Percentiles rank a stretch among this genome's conserved stretches.
These are phyloP conservation scores for Tetrax tetrax DNA, from an alignment of 2,113 vertebrate genomes.

Conservation along the genomic window DNA sequence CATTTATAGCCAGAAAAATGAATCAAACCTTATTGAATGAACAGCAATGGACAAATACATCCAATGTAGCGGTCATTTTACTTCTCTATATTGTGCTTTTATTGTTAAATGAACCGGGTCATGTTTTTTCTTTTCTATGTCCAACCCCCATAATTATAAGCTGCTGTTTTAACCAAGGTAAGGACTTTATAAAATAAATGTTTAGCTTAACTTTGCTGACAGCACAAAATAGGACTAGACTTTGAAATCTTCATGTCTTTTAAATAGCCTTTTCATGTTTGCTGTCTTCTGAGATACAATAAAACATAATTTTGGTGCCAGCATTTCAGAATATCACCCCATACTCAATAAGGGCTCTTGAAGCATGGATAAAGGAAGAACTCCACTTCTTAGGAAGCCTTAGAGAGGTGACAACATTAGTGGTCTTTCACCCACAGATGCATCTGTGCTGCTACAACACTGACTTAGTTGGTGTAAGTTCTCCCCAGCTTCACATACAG, in stretches of 20 bases:
- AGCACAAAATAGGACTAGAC: not conserved
- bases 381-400: not conserved
- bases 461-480: not conserved
- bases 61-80: not conserved
- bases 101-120: not conserved
- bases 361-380: not conserved
- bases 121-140: not conserved
- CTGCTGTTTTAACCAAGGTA: not conserved
- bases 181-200: not conserved
- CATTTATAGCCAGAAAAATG: not conserved
- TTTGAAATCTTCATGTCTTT: not conserved
- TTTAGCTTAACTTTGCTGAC: not conserved
- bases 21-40: slow-evolving; percentile 6
- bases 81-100: not conserved
- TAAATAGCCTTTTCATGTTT: not conserved
- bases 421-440: not conserved
- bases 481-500: not conserved
- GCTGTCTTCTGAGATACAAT: not conserved
- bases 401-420: not conserved
- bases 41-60: not conserved
- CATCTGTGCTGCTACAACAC: not conserved
- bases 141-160: not conserved
- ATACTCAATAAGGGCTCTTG: not conserved
- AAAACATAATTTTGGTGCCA: not conserved
- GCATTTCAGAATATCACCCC: not conserved